Conservation (phyloP, 1,140 invertebrate species). For the Drosophila tsacasi region DNA sequence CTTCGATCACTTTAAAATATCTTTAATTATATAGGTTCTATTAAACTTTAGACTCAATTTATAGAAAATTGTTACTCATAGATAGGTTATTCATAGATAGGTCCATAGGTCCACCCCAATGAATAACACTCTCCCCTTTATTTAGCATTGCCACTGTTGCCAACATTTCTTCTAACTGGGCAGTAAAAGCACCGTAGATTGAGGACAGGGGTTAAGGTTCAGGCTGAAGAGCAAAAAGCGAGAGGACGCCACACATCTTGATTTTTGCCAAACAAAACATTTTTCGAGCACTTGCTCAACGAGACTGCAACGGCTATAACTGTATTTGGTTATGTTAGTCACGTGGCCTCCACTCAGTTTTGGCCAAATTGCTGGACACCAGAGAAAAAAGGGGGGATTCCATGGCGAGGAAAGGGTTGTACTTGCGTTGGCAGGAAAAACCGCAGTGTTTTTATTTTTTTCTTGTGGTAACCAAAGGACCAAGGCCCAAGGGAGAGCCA, state of each 20-base stretch:
- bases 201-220: slow-evolving; percentile 2
- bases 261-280: slow-evolving; percentile 84
- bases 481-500: not conserved
- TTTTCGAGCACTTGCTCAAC: slow-evolving; percentile 64
- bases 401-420: slow-evolving; percentile 11
- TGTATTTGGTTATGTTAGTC: slow-evolving; percentile 81
- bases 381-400: slow-evolving; percentile 1
- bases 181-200: slow-evolving; percentile 38
- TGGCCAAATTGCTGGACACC: slow-evolving; percentile 72
- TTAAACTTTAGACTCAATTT: not conserved
- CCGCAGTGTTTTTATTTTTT: slow-evolving; percentile 26
- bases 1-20: too few relatives aligned
- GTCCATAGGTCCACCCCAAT: slow-evolving; percentile 33
- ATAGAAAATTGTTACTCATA: not conserved
- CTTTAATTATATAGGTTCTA: too few relatives aligned
- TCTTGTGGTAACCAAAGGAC: slow-evolving; percentile 21
- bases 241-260: slow-evolving; percentile 70
- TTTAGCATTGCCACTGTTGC: slow-evolving; percentile 42
- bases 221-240: slow-evolving; percentile 35
- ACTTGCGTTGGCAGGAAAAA: slow-evolving; percentile 25
- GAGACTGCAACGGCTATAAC: slow-evolving; percentile 57
- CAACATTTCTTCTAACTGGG: slow-evolving; percentile 55
- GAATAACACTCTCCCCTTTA: slow-evolving; percentile 16
- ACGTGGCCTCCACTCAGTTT: slow-evolving; percentile 72
- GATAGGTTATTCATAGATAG: slow-evolving; percentile 3